Conservation (phyloP, 2,113 vertebrate genomes). For the Dromaius novaehollandiae region DNA sequence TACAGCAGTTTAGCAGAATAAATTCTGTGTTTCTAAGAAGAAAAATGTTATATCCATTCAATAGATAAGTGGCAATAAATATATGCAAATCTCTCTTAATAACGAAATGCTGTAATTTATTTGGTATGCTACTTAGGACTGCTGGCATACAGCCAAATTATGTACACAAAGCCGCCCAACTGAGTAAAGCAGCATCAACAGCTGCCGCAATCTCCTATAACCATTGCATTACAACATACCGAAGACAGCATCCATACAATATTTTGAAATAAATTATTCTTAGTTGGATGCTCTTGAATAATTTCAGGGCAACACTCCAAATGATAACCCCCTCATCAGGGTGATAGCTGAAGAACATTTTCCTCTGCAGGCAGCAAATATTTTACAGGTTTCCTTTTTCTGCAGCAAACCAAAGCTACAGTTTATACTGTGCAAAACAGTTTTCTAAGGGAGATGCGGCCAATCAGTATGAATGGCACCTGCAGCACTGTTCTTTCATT, state of each 20-base stretch:
- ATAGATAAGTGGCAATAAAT: not conserved
- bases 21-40: not conserved
- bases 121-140: not conserved
- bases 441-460: not conserved
- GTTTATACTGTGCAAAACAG: not conserved
- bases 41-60: not conserved
- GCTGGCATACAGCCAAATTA: not conserved
- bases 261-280: constrained; percentile 33
- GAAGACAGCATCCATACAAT: not conserved
- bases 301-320: not conserved
- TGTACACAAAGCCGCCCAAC: not conserved
- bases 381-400: not conserved
- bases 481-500: not conserved
- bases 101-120: not conserved
- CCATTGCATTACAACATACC: not conserved
- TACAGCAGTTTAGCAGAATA: not conserved
- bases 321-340: not conserved
- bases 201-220: constrained; percentile 7
- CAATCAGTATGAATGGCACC: not conserved
- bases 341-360: not conserved
- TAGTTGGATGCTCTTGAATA: not conserved
- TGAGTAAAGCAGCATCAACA: not conserved
- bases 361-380: not conserved
- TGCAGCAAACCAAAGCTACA: not conserved
- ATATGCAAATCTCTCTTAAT: not conserved